A percentile compares a stretch with the other conserved stretches of the same genome.
Evolutionary conservation across 2,113 vertebrate species (phyloP).

Genomic region (Oenanthe oenanthe): DNA sequence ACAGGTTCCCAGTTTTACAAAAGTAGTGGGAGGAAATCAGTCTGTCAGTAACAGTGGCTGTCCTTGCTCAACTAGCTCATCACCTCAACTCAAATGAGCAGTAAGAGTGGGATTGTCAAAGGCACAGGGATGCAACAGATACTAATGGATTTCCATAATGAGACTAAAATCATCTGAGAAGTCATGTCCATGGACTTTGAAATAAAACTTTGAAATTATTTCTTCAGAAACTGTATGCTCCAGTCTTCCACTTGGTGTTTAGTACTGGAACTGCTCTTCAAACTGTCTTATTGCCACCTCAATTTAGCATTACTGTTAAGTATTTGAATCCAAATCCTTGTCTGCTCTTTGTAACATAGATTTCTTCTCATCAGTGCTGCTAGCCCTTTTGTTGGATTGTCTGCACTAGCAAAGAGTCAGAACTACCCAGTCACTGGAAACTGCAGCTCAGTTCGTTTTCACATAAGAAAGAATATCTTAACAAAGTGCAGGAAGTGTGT

Average conservation of each 20-base stretch:
- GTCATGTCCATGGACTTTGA: background rate
- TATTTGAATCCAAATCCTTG: background rate
- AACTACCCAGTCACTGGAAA: background rate
- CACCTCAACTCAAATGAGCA: background rate
- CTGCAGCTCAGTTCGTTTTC: background rate
- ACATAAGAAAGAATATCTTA: background rate
- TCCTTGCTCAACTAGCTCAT: background rate
- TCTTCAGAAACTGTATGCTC: background rate
- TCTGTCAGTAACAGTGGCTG: background rate
- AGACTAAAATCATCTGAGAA: background rate
- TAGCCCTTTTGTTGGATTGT: background rate
- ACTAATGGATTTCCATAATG: background rate
- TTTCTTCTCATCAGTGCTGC: background rate
- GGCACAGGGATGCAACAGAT: background rate
- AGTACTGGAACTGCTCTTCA: background rate
- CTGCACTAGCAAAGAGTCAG: background rate
- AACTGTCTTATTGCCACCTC: background rate
- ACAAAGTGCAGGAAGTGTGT: slow-evolving; percentile 34
- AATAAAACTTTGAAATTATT: background rate
- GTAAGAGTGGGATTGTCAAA: background rate
- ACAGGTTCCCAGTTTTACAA: background rate
- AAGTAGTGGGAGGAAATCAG: background rate
- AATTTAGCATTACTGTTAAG: background rate
- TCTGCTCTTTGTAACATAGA: background rate
- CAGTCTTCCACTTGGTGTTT: background rate